Evolutionary conservation across 2,797 vertebrate species (phyloP).

Genomic region (Babyrousa celebensis): DNA sequence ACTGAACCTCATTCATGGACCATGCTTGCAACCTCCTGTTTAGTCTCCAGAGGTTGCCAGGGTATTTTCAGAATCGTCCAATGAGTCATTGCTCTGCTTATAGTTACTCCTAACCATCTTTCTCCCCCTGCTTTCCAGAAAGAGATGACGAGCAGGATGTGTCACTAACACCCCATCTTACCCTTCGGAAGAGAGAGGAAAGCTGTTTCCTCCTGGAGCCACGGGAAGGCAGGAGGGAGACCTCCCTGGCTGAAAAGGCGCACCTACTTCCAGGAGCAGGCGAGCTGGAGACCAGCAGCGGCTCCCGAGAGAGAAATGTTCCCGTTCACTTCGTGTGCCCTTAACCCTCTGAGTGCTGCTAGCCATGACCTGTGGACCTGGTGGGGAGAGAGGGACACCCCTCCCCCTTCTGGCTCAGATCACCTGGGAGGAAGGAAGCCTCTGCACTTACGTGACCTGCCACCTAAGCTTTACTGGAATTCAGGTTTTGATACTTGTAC

Average conservation of each 20-base stretch:
- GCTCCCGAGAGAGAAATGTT: constrained; percentile 61
- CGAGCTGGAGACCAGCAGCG: background rate
- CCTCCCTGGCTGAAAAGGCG: background rate
- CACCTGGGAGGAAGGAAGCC: constrained; percentile 11
- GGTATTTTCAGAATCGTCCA: background rate
- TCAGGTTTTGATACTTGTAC: constrained; percentile 76
- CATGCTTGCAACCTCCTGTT: background rate
- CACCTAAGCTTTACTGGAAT: constrained; percentile 85
- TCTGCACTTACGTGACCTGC: constrained; percentile 60
- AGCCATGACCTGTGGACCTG: constrained; percentile 60
- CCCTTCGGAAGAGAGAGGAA: constrained; percentile 73
- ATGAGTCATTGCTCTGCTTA: background rate
- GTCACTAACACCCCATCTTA: constrained; percentile 87
- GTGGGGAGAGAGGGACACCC: constrained; percentile 58
- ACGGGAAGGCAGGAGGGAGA: constrained; percentile 55
- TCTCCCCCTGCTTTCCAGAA: constrained; percentile 91
- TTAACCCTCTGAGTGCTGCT: constrained; percentile 89
- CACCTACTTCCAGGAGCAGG: constrained; percentile 56
- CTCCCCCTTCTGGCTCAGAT: background rate
- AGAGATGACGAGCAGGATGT: constrained; percentile 93
- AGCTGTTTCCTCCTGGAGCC: constrained; percentile 71
- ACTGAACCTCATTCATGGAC: background rate
- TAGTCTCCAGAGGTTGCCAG: background rate
- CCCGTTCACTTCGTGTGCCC: constrained; percentile 70
- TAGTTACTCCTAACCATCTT: constrained; percentile 74